phyloP scores from a whole-genome alignment of 2,888 invertebrate genomes.

The Merodon equestris region DNA sequence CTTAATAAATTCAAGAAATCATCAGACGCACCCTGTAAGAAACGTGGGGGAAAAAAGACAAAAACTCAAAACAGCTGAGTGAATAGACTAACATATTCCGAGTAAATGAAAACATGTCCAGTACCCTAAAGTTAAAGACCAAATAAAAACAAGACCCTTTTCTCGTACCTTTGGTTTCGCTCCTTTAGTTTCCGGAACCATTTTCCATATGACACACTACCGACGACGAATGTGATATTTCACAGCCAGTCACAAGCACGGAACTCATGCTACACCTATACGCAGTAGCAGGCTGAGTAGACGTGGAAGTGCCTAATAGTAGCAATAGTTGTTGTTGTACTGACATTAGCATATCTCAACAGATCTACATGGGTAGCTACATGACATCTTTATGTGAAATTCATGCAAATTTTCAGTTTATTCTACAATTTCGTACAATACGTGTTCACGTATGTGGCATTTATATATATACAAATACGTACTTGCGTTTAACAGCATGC shows the following conservation, averaged over 20 bases:
- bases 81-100: too few relatives aligned
- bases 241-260: slow-evolving; percentile 16
- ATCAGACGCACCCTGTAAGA: too few relatives aligned
- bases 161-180: neutral
- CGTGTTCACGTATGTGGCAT: neutral
- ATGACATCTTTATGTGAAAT: slow-evolving; percentile 78
- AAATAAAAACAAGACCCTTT: slow-evolving; percentile 14
- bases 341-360: slow-evolving; percentile 69
- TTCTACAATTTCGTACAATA: slow-evolving; percentile 59
- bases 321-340: slow-evolving; percentile 13
- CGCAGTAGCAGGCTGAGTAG: neutral
- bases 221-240: slow-evolving; percentile 27
- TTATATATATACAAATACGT: too few relatives aligned
- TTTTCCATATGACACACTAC: slow-evolving; percentile 18
- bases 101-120: too few relatives aligned
- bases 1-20: neutral
- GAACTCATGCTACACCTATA: slow-evolving; percentile 21
- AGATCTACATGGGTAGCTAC: slow-evolving; percentile 70
- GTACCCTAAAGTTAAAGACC: neutral
- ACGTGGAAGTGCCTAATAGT: slow-evolving; percentile 1
- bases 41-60: too few relatives aligned
- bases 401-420: slow-evolving; percentile 75
- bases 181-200: too few relatives aligned
- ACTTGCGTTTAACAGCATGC: slow-evolving; percentile 16
- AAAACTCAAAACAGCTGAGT: too few relatives aligned